These are phyloP conservation scores for Neoascia interrupta DNA, from an alignment of 2,888 invertebrate genomes.

Conservation along the genomic window DNA sequence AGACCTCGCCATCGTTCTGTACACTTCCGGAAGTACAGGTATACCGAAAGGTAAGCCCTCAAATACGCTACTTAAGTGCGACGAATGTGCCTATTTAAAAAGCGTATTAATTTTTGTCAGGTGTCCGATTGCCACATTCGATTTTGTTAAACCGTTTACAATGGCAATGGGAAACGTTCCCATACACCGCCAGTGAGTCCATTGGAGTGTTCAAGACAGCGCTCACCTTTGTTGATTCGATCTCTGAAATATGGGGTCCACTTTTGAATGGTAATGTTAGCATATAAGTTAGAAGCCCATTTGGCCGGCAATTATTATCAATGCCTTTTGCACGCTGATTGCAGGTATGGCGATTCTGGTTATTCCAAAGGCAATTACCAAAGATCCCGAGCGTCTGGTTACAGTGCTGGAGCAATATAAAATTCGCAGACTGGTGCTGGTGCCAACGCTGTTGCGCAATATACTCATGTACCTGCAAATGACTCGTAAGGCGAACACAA, in stretches of 20 bases:
- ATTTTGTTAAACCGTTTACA: slow-evolving; percentile 89
- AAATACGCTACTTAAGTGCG: not conserved
- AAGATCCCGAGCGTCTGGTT: slow-evolving; percentile 89
- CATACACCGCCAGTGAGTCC: slow-evolving; percentile 85
- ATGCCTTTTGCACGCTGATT: not conserved
- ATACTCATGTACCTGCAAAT: slow-evolving; percentile 87
- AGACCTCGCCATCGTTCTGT: slow-evolving; percentile 76
- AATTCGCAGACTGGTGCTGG: slow-evolving; percentile 90
- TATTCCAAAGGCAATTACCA: slow-evolving; percentile 86
- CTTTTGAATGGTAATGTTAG: slow-evolving; percentile 84
- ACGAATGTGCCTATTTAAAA: not conserved
- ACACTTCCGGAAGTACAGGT: slow-evolving; percentile 91
- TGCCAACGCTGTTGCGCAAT: slow-evolving; percentile 90
- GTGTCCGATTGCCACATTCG: slow-evolving; percentile 89
- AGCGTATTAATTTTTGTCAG: slow-evolving; percentile 78
- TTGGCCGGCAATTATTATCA: not conserved
- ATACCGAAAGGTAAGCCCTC: slow-evolving; percentile 87
- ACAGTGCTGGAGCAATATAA: slow-evolving; percentile 85
- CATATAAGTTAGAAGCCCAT: not conserved
- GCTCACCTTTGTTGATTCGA: slow-evolving; percentile 93
- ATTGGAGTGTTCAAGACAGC: slow-evolving; percentile 94
- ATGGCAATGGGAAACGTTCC: slow-evolving; percentile 93
- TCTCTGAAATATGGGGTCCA: slow-evolving; percentile 93
- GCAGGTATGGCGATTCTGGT: slow-evolving; percentile 84
- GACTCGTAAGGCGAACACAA: slow-evolving; percentile 80